These are phyloP conservation scores for Cliona cf. orientalis DNA, from an alignment of 37 sponge, comb jelly and placozoan species.

Conservation along the genomic window DNA sequence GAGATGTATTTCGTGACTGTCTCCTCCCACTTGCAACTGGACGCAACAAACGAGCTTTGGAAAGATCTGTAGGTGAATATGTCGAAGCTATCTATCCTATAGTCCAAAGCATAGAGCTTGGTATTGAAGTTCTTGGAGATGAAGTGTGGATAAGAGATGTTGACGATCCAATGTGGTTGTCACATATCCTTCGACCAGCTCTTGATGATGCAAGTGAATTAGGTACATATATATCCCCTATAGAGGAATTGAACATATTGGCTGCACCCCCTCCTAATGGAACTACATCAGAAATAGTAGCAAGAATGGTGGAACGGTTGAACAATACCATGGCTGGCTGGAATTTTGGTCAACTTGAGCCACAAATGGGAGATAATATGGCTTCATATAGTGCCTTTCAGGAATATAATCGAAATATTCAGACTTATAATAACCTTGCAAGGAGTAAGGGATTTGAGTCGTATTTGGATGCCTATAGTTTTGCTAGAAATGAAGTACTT, in stretches of 20 bases:
- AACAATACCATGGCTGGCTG: conserved; percentile 44
- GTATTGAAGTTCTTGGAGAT: conserved; percentile 38
- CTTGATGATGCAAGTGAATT: conserved; percentile 26
- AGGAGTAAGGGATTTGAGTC: conserved; percentile 27
- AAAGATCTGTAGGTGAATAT: too few species aligned
- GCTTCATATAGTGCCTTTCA: conserved; percentile 7
- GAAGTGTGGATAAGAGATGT: conserved; percentile 7
- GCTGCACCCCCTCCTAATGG: conserved; percentile 19
- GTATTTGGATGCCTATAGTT: conserved; percentile 32
- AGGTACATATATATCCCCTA: conserved; percentile 27
- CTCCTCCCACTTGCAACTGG: too few species aligned
- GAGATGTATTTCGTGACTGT: too few species aligned
- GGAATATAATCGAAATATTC: background rate
- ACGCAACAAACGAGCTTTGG: too few species aligned
- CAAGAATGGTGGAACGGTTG: conserved; percentile 13
- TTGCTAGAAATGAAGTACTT: conserved; percentile 14
- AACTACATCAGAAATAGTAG: conserved; percentile 33
- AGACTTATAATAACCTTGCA: conserved; percentile 2
- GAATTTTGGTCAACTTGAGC: conserved; percentile 43
- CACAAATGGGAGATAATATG: conserved; percentile 8
- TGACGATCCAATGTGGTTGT: conserved; percentile 36
- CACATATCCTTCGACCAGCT: conserved; percentile 17
- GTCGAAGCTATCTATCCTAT: conserved; percentile 26
- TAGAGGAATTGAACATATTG: conserved; percentile 12
- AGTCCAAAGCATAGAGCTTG: conserved; percentile 2